Percentiles rank a stretch among this genome's conserved stretches.
These are phyloP conservation scores for Philonicus albiceps DNA, from an alignment of 2,888 invertebrate species.

Conservation along the genomic window DNA sequence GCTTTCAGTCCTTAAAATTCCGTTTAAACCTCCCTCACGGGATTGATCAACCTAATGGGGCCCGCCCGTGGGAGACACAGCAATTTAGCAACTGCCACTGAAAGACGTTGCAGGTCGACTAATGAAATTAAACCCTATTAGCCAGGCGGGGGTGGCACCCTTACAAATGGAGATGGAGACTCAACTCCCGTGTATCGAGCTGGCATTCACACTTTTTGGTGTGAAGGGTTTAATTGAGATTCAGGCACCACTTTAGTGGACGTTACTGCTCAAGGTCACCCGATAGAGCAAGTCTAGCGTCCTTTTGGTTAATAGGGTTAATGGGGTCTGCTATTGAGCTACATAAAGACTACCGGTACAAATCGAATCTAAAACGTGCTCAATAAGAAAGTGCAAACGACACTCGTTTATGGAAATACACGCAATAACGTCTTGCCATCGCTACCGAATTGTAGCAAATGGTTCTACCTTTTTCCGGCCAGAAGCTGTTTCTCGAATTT, in stretches of 20 bases:
- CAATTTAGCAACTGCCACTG: background rate
- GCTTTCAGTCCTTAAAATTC: conserved; percentile 4
- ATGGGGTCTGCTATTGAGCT: background rate
- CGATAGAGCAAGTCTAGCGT: background rate
- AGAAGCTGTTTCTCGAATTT: background rate
- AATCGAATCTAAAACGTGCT: background rate
- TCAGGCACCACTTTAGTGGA: background rate
- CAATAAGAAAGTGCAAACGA: background rate
- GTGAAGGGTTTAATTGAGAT: background rate
- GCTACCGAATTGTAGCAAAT: background rate
- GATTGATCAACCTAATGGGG: background rate
- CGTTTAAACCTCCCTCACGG: background rate
- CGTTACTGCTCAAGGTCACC: background rate
- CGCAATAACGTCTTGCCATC: background rate
- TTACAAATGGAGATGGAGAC: background rate
- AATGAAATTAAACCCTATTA: background rate
- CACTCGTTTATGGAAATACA: background rate
- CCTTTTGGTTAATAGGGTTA: background rate
- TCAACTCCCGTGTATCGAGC: background rate
- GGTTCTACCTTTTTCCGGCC: background rate
- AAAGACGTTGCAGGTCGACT: background rate
- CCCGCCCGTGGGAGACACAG: background rate
- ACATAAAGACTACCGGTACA: background rate
- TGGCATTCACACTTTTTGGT: background rate
- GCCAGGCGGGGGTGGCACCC: background rate